A percentile compares a stretch with the other conserved stretches of the same genome.
phyloP scores from a whole-genome alignment of 2,113 vertebrate genomes.

The Ciconia maguari region DNA sequence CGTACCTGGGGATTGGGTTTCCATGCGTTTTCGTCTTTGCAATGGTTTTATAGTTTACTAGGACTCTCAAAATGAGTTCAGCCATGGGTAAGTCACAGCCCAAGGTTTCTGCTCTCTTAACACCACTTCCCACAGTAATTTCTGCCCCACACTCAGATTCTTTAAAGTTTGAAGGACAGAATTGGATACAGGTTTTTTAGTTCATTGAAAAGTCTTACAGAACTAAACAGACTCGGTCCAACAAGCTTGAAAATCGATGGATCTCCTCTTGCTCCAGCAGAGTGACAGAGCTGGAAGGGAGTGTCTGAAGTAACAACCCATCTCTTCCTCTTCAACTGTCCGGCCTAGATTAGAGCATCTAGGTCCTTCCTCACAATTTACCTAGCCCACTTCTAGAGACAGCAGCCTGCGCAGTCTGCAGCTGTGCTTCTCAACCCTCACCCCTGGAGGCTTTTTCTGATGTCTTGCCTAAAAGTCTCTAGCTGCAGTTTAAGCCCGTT shows the following conservation, averaged over 20 bases:
- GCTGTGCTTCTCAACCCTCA: background rate
- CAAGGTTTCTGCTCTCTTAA: background rate
- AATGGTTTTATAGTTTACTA: background rate
- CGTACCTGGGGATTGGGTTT: background rate
- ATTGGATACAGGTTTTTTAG: background rate
- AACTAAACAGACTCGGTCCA: background rate
- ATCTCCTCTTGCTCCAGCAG: background rate
- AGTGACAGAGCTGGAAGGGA: background rate
- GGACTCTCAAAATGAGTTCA: background rate
- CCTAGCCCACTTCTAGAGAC: background rate
- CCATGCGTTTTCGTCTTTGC: background rate
- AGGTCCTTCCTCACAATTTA: background rate
- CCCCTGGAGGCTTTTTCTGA: background rate
- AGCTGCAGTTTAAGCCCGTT: constrained; percentile 3
- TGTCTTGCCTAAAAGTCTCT: background rate
- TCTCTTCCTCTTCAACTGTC: background rate
- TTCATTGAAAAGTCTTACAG: background rate
- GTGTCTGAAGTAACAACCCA: background rate
- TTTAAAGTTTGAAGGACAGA: background rate
- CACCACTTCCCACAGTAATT: background rate
- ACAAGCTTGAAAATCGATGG: accelerated
- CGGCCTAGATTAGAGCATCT: background rate
- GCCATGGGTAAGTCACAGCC: background rate
- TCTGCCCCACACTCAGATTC: background rate
- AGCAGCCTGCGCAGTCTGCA: constrained; percentile 9